These are phyloP conservation scores for Caenorhabditis sinica DNA, from an alignment of 2,888 invertebrate species.

Conservation along the genomic window DNA sequence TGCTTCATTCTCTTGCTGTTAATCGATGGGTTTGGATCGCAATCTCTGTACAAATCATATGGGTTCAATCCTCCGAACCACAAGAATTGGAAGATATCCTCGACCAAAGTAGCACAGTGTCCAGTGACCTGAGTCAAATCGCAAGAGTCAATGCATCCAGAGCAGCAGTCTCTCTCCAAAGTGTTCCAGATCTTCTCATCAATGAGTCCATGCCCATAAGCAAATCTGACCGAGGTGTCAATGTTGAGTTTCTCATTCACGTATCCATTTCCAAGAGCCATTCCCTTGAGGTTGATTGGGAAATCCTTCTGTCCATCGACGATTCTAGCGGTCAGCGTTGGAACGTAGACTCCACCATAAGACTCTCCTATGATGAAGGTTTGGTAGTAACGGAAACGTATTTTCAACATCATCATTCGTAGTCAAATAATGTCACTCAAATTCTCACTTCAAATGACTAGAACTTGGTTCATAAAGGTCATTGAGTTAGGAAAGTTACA, in stretches of 20 bases:
- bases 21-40: constrained; percentile 80
- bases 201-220: constrained; percentile 83
- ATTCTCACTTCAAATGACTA: too few relatives aligned
- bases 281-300: constrained; percentile 83
- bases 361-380: constrained; percentile 86
- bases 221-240: constrained; percentile 83
- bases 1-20: constrained; percentile 78
- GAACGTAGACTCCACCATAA: too few relatives aligned
- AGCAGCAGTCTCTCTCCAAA: constrained; percentile 80
- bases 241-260: constrained; percentile 82
- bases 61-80: constrained; percentile 83
- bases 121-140: constrained; percentile 78
- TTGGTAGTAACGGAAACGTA: constrained; percentile 84
- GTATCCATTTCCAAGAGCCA: constrained; percentile 84
- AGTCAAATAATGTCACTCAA: too few relatives aligned
- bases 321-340: constrained; percentile 84
- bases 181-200: constrained; percentile 82
- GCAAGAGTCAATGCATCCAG: constrained; percentile 82
- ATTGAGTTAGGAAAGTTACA: too few relatives aligned
- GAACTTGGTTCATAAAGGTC: too few relatives aligned
- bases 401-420: too few relatives aligned
- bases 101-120: constrained; percentile 77
- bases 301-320: constrained; percentile 83
- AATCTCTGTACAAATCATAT: constrained; percentile 79
- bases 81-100: constrained; percentile 83